Percentiles rank a stretch among this genome's conserved stretches.
phyloP scores from a whole-genome alignment of 2,797 vertebrate species.

The Thunnus albacares region DNA sequence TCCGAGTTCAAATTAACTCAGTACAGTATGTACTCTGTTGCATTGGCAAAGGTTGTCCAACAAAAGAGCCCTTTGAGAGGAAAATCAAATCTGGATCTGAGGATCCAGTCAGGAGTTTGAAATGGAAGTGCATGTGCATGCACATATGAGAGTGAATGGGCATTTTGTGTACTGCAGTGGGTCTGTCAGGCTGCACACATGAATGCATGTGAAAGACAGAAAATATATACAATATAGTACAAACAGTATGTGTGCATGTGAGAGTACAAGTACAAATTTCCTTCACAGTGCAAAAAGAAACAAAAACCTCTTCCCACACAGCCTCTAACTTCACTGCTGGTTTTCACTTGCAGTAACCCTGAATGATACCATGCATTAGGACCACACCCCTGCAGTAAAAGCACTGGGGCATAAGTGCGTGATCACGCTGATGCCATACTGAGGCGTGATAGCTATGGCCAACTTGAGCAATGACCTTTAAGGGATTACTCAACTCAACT shows the following conservation, averaged over 20 bases:
- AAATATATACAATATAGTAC: neutral
- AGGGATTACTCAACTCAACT: constrained; percentile 57
- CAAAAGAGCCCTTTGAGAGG: constrained; percentile 74
- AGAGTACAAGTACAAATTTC: constrained; percentile 3
- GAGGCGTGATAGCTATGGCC: constrained; percentile 34
- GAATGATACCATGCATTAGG: constrained; percentile 44
- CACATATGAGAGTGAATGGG: constrained; percentile 42
- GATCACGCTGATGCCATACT: constrained; percentile 55
- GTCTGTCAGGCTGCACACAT: constrained; percentile 5
- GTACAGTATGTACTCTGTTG: constrained; percentile 52
- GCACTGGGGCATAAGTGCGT: constrained; percentile 18
- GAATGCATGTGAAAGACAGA: constrained; percentile 10
- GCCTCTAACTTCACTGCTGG: constrained; percentile 19
- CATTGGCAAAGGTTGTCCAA: constrained; percentile 45
- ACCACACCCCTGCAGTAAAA: constrained; percentile 35
- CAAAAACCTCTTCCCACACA: constrained; percentile 11
- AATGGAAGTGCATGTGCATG: constrained; percentile 38
- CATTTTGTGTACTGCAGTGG: constrained; percentile 26
- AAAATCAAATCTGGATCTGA: constrained; percentile 71
- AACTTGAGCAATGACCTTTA: constrained; percentile 53
- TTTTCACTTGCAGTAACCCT: constrained; percentile 26
- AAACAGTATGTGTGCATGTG: neutral
- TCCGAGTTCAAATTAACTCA: constrained; percentile 66
- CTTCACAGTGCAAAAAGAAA: neutral
- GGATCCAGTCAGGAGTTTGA: constrained; percentile 64